Evolutionary conservation across 1,140 invertebrate genomes (phyloP).

Genomic region (Phenacoccus solenopsis): DNA sequence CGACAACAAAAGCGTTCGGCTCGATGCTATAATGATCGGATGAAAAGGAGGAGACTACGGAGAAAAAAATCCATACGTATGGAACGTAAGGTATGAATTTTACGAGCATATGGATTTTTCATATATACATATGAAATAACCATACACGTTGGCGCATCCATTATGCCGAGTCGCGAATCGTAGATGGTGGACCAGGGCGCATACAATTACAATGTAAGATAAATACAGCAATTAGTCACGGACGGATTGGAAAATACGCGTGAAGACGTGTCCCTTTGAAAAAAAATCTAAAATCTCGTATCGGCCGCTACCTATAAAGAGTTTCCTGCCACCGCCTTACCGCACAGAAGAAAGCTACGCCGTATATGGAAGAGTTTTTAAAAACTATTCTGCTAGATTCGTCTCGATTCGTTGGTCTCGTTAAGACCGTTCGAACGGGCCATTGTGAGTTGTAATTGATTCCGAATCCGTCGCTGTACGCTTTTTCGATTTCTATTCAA

Average conservation of each 20-base stretch:
- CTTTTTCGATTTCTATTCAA: constrained; percentile 1
- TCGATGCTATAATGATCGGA: no score
- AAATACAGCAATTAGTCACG: constrained; percentile 6
- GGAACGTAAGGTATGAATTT: no score
- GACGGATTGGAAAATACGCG: constrained; percentile 7
- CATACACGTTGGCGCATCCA: no score
- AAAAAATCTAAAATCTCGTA: neutral
- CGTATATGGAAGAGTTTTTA: no score
- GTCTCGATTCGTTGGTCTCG: constrained; percentile 7
- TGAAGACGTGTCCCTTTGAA: neutral
- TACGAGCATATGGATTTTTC: no score
- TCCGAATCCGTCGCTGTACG: neutral
- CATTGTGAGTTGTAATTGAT: neutral
- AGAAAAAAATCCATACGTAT: no score
- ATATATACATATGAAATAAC: no score
- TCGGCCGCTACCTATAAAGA: neutral
- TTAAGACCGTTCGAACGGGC: neutral
- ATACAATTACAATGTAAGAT: neutral
- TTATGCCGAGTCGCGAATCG: no score
- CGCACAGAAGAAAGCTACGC: no score
- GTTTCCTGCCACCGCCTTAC: neutral
- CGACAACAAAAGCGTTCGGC: no score
- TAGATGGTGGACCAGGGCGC: no score
- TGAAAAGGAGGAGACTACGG: no score
- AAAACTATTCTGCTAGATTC: neutral